A percentile compares a stretch with the other conserved stretches of the same genome.
phyloP scores from a whole-genome alignment of 2,797 vertebrate genomes.

The Knipowitschia caucasica region DNA sequence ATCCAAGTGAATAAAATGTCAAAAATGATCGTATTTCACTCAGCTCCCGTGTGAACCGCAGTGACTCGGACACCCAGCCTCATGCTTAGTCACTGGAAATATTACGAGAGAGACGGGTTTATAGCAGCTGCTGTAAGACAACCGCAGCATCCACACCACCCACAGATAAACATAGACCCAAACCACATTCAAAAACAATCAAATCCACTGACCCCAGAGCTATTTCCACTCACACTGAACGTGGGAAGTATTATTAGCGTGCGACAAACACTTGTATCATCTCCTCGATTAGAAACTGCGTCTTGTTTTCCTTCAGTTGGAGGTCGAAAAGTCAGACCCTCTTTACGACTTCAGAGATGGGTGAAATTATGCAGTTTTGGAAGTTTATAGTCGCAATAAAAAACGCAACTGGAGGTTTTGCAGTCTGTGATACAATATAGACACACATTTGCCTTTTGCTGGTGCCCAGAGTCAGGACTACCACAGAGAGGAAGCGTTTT shows the following conservation, averaged over 20 bases:
- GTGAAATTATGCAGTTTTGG: neutral
- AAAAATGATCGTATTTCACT: constrained; percentile 13
- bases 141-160: constrained; percentile 46
- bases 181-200: constrained; percentile 36
- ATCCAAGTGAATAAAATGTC: neutral
- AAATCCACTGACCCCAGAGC: constrained; percentile 46
- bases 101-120: constrained; percentile 28
- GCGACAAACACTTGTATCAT: constrained; percentile 10
- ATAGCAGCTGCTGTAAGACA: constrained; percentile 60
- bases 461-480: no score
- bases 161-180: constrained; percentile 19
- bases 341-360: no score
- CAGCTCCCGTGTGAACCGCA: constrained; percentile 18
- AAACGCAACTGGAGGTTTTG: no score
- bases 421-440: no score
- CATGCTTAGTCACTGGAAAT: constrained; percentile 61
- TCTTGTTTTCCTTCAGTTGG: neutral
- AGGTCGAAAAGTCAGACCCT: no score
- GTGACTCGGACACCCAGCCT: neutral
- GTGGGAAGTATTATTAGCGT: constrained; percentile 7
- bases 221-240: constrained; percentile 23
- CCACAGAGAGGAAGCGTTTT: no score
- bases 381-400: no score
- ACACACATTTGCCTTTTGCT: no score
- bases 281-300: constrained; percentile 19